Conservation (phyloP, 2,797 vertebrate genomes). For the Eulemur coronatus region DNA sequence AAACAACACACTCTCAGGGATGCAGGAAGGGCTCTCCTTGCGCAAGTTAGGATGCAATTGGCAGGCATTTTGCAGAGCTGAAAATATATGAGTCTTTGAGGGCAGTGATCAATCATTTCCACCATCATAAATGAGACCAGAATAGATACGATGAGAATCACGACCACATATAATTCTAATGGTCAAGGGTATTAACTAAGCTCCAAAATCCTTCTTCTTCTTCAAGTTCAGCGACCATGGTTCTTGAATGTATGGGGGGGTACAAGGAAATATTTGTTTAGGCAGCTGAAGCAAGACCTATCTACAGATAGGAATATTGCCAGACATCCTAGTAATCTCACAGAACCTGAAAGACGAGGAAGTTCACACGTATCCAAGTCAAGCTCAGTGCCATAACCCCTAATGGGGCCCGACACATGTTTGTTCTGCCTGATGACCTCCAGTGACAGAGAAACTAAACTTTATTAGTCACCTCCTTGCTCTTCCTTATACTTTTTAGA, state of each 20-base stretch:
- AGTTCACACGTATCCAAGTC: not conserved
- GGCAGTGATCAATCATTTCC: conserved; percentile 47
- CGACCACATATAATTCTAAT: not conserved
- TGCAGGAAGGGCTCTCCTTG: not conserved
- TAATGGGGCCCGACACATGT: accelerated
- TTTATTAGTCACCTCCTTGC: too few relatives aligned
- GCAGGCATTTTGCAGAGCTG: not conserved
- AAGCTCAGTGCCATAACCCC: not conserved
- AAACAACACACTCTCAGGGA: not conserved
- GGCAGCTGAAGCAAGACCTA: not conserved
- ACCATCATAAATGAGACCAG: not conserved
- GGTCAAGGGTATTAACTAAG: not conserved
- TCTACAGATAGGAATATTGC: not conserved
- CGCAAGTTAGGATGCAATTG: not conserved
- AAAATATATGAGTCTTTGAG: not conserved
- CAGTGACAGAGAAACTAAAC: not conserved
- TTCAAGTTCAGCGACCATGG: not conserved
- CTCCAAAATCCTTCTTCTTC: not conserved
- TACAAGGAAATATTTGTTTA: not conserved
- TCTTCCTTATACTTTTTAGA: not conserved
- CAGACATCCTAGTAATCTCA: not conserved
- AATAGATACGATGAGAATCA: conserved; percentile 39
- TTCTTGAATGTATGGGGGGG: not conserved
- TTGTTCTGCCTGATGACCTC: not conserved
- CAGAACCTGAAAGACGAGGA: not conserved